phyloP scores from a whole-genome alignment of 2,888 invertebrate genomes.

The Zele albiditarsus region DNA sequence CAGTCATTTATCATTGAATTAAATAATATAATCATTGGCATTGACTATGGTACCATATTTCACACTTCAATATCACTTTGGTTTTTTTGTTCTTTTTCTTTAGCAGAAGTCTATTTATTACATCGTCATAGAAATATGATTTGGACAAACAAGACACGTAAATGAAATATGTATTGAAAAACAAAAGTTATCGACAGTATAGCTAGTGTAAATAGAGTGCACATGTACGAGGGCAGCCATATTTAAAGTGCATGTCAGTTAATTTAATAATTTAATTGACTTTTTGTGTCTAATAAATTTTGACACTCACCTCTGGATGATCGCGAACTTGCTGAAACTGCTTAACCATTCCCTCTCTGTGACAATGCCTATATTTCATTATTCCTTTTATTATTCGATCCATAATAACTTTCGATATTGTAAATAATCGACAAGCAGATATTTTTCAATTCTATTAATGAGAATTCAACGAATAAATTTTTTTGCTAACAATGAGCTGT shows the following conservation, averaged over 20 bases:
- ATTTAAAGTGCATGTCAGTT: slow-evolving; percentile 7
- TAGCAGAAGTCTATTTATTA: too few species aligned
- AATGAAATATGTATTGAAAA: background rate
- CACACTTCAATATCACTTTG: background rate
- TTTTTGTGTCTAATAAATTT: slow-evolving; percentile 14
- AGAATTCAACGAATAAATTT: background rate
- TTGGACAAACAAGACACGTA: background rate
- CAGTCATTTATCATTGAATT: background rate
- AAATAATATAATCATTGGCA: background rate
- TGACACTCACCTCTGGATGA: slow-evolving; percentile 84
- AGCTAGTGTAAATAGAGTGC: background rate
- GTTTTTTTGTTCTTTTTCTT: background rate
- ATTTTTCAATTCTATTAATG: background rate
- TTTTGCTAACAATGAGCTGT: background rate
- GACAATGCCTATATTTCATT: slow-evolving; percentile 89
- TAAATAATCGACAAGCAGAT: background rate
- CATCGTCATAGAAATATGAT: too few species aligned
- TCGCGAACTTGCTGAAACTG: slow-evolving; percentile 93
- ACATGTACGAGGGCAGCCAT: slow-evolving; percentile 23
- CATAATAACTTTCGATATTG: slow-evolving; percentile 74
- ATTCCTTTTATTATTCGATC: slow-evolving; percentile 92
- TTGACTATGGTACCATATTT: background rate
- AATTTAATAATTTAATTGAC: background rate
- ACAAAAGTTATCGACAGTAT: background rate
- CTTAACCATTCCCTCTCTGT: slow-evolving; percentile 90